These are phyloP conservation scores for Pipistrellus kuhlii DNA, from an alignment of 2,797 vertebrate species.

Conservation along the genomic window DNA sequence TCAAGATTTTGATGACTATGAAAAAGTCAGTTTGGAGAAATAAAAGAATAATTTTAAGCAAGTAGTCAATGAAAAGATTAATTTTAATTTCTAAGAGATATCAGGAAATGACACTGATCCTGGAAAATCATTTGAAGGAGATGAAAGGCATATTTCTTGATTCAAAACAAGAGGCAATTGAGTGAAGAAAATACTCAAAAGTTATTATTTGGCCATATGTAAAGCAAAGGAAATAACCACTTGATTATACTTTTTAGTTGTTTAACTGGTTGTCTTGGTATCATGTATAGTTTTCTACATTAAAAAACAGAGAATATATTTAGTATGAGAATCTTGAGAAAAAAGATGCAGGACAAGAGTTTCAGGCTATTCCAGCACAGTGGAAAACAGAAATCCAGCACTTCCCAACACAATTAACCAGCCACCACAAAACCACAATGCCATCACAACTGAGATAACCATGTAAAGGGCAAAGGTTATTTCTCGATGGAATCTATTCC, in stretches of 20 bases:
- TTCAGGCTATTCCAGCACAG: not conserved
- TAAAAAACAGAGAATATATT: not conserved
- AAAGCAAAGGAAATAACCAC: not conserved
- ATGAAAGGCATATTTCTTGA: not conserved
- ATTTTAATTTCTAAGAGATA: not conserved
- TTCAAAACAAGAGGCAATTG: constrained; percentile 20
- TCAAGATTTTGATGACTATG: constrained; percentile 26
- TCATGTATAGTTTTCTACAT: not conserved
- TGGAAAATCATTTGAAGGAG: not conserved
- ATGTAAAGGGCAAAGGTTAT: not conserved
- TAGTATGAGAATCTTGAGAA: constrained; percentile 13
- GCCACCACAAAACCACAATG: not conserved
- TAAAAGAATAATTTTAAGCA: constrained; percentile 42
- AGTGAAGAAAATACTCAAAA: constrained; percentile 42
- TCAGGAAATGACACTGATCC: not conserved
- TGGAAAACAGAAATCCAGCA: not conserved
- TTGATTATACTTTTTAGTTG: constrained; percentile 46
- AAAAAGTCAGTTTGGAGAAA: constrained; percentile 23
- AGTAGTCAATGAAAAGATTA: not conserved
- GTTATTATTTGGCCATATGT: not conserved
- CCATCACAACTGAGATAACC: not conserved
- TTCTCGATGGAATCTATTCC: not conserved
- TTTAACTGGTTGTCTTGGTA: not conserved
- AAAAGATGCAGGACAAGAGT: not conserved
- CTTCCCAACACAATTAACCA: not conserved